Evolutionary conservation across 2,797 vertebrate genomes (phyloP), one percentile per base, ranked within the genome.

Genomic region (Eupleurogrammus muticus): DNA sequence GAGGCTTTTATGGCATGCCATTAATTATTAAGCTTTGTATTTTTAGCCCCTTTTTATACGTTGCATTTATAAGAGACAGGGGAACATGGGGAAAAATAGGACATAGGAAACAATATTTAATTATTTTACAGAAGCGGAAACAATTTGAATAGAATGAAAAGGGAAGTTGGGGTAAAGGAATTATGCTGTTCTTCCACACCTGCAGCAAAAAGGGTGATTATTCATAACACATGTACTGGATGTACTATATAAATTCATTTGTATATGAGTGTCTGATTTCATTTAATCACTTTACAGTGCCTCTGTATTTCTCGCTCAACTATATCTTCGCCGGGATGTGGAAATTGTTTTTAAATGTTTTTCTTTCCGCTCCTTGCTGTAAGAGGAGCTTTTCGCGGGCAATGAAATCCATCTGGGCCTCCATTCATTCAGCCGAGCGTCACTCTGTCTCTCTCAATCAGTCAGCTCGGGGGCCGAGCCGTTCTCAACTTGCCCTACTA

Each of bases 401-500:
- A 58, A 36, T 63, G 62, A 82, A 80, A 84, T 66, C 73, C 66
- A 80, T 36, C 74, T 57, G 1, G 34, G 56, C 71, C n/a, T 73
- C 61, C 59, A 23, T 73, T 77, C 63, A 81, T 60, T 38, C 63
- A 62, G 38, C 47, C 53, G n/a, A 78, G 64, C 44, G 23, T 76
- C 44, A 34, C 54, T 53, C 70, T 78, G 83, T 89, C 87, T 66
- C 59, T 73, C 80, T 67, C 59, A 50, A 80, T 87, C 83, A 73
- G 59, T 81, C 79, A 82, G 50, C 60, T 66, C 16, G 21, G 77
- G 73, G 58, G 63, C 75, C 63, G 81, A 80, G 68, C 56, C 2
- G 56, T 20, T 8, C 63, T 75, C 50, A 76, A 77, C 14, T 46
- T 61, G 73, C 62, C 66, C 77, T 64, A 61, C 61, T 73, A 75